Percentiles rank a stretch among this genome's conserved stretches.
These are phyloP conservation scores for Andrena hattorfiana DNA, from an alignment of 2,888 invertebrate genomes.

Conservation along the genomic window DNA sequence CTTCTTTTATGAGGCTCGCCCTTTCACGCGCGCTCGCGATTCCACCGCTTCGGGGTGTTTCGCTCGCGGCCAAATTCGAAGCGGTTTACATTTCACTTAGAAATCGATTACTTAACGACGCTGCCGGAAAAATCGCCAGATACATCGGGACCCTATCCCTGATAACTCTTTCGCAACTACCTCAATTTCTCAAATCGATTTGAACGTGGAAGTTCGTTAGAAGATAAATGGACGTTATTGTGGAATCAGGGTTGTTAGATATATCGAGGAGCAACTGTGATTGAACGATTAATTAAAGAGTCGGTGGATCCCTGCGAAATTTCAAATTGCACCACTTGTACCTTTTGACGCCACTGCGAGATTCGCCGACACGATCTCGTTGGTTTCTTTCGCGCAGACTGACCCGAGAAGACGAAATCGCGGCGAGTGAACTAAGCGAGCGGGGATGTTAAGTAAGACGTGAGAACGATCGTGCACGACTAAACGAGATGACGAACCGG, in stretches of 20 bases:
- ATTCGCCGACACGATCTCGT: conserved; percentile 14
- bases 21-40: conserved; percentile 65
- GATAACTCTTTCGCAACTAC: conserved; percentile 1
- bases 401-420: conserved; percentile 12
- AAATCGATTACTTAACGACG: conserved; percentile 48
- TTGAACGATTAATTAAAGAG: neutral
- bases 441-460: conserved; percentile 56
- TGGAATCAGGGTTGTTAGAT: neutral
- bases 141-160: neutral
- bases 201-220: neutral
- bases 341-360: conserved; percentile 11
- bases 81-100: conserved; percentile 46
- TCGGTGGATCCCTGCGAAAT: neutral
- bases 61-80: conserved; percentile 60
- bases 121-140: conserved; percentile 11
- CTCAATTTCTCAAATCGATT: neutral
- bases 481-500: conserved; percentile 70
- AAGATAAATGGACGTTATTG: neutral
- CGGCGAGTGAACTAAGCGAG: conserved; percentile 13
- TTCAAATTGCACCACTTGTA: neutral
- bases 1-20: conserved; percentile 69
- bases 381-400: conserved; percentile 20
- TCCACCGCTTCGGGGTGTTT: conserved; percentile 63
- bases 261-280: neutral
- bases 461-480: conserved; percentile 68